These are phyloP conservation scores for Mustela nigripes DNA, from an alignment of 2,113 vertebrate genomes.

Conservation along the genomic window DNA sequence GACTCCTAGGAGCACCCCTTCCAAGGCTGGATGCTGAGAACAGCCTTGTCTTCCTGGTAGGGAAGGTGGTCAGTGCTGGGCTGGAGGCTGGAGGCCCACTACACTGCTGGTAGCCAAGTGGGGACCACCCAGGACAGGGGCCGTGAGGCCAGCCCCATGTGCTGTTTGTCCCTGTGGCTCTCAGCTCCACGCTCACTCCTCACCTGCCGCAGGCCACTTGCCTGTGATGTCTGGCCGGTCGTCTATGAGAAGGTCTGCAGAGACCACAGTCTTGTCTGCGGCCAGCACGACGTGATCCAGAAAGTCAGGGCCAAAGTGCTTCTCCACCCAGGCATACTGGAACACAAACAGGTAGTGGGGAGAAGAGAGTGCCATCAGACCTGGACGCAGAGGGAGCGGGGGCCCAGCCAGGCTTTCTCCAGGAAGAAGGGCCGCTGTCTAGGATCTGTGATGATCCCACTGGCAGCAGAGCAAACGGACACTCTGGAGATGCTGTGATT, in stretches of 20 bases:
- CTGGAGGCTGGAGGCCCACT: background rate
- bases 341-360: background rate
- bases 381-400: background rate
- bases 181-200: accelerated
- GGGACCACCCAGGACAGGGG: background rate
- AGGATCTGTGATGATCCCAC: too few species aligned
- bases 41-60: background rate
- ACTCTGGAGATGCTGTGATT: background rate
- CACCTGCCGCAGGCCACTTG: slow-evolving; percentile 67
- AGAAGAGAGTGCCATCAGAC: background rate
- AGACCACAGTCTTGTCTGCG: slow-evolving; percentile 95
- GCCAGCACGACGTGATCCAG: slow-evolving; percentile 96
- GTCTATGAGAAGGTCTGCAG: slow-evolving; percentile 95
- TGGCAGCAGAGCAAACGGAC: background rate
- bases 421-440: background rate
- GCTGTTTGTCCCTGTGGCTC: background rate
- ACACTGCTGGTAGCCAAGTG: background rate
- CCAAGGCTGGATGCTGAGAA: background rate
- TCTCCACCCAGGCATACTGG: slow-evolving; percentile 98
- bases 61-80: background rate
- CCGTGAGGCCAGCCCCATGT: accelerated
- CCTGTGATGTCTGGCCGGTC: slow-evolving; percentile 96
- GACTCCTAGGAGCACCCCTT: background rate
- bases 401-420: too few species aligned
- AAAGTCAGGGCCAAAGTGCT: slow-evolving; percentile 94